Evolutionary conservation across 2,113 vertebrate genomes (phyloP).

Genomic region (Gopherus flavomarginatus): DNA sequence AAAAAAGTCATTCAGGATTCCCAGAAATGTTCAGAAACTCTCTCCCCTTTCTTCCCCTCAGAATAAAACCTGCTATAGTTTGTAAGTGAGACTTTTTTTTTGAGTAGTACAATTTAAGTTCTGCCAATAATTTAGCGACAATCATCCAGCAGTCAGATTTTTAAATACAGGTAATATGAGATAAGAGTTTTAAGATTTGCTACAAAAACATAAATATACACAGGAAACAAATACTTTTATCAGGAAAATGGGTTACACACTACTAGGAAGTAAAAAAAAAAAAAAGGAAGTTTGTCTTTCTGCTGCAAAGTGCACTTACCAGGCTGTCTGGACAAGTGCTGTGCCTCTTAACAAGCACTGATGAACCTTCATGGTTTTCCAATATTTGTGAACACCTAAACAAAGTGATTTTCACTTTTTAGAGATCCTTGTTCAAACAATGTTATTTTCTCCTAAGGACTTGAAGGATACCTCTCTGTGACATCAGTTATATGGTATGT

Average conservation of each 20-base stretch:
- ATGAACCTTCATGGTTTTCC: background rate
- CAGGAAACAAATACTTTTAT: background rate
- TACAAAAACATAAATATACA: background rate
- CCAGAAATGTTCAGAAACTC: background rate
- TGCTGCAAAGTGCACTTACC: background rate
- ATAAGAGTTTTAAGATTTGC: background rate
- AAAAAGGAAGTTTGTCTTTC: rapidly evolving
- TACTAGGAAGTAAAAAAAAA: background rate
- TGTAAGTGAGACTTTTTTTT: background rate
- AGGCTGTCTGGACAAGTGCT: background rate
- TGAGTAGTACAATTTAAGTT: background rate
- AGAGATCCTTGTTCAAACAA: background rate
- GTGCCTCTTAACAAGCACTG: background rate
- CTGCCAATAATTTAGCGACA: background rate
- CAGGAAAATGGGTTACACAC: background rate
- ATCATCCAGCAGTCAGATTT: background rate
- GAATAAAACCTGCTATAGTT: rapidly evolving
- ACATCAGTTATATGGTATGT: background rate
- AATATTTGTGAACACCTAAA: background rate
- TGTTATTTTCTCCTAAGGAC: background rate
- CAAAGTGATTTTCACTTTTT: background rate
- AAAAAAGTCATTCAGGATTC: background rate
- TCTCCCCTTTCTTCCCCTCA: background rate
- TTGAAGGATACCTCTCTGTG: background rate
- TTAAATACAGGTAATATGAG: background rate